Base-by-base conservation (phyloP, 2,113 vertebrate genomes). In the Abramis brama region DNA sequence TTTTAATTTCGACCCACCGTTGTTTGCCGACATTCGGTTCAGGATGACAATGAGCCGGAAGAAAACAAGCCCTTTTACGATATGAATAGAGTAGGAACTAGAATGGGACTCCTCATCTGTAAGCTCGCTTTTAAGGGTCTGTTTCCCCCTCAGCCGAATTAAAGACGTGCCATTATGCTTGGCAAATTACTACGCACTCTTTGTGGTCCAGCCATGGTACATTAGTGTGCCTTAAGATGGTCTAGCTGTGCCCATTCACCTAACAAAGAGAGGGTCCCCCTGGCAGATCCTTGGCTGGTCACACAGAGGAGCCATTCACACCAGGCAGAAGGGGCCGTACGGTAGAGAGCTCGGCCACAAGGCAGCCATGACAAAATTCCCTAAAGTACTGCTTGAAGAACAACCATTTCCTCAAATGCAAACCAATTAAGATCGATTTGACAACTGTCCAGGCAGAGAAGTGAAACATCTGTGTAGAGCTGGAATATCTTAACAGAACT, bases 281-380 rank as follows among this genome's bases (percentile, higher is more conserved):
- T 96, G 95, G 95, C 96, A 96, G 94, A 94, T 95, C 94, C 93
- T 96, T 96, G 95, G 96, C 95, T 90, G 83, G 85, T 90, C 91
- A 93, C 92, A 96, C 96, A 97, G 94, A 96, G 91, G 90, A 94
- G 93, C 92, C 94, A 93, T 96, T 94, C 95, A 96, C 94, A 92
- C 93, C 89, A 88, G 90, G 89, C 89, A 84, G 89, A 93, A 91
- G 91, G 91, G 91, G 90, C 91, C 89, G 89, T 90, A 89, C 78
- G 93, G 82, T 89, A 88, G 87, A 85, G 79, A 88, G 86, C 89
- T 88, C 86, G 73, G 83, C 78, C 89, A 87, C 83, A 87, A 73
- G 36, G n/a, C 68, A 80, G 68, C 85, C 88, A 70, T 85, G 79
- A 71, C 85, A 80, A 86, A 68, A 86, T 87, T 79, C 27, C 70